Percentiles rank a stretch among this genome's conserved stretches.
These are phyloP conservation scores for Rostratula benghalensis DNA, from an alignment of 2,113 vertebrate genomes.

Conservation along the genomic window DNA sequence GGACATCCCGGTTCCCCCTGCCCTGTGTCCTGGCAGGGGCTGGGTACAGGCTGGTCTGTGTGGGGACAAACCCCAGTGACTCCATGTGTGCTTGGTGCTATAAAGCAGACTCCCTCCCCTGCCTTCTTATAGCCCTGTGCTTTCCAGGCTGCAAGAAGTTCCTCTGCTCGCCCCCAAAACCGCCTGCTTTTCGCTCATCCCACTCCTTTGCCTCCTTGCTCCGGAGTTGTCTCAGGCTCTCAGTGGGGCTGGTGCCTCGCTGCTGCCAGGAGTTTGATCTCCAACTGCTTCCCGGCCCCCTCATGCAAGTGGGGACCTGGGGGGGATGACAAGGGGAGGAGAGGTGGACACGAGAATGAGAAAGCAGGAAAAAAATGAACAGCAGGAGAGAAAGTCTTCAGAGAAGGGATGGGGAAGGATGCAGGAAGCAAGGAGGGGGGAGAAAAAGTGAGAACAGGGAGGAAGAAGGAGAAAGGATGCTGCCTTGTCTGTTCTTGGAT, in stretches of 20 bases:
- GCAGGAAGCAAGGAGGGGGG: conserved; percentile 20
- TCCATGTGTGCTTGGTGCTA: accelerated
- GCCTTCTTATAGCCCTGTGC: neutral
- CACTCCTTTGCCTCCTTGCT: conserved; percentile 19
- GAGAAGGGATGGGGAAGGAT: conserved; percentile 44
- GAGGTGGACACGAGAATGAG: neutral
- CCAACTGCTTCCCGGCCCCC: conserved; percentile 25
- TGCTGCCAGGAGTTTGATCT: conserved; percentile 19
- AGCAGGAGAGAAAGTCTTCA: conserved; percentile 44
- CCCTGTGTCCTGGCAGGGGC: neutral
- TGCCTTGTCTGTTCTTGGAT: conserved; percentile 17
- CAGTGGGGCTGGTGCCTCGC: neutral
- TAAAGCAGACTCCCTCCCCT: neutral
- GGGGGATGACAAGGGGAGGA: neutral
- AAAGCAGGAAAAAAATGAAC: conserved; percentile 11
- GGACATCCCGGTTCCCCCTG: neutral
- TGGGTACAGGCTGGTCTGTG: neutral
- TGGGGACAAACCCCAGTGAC: neutral
- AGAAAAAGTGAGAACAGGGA: conserved; percentile 46
- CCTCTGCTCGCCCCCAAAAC: neutral
- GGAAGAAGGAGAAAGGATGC: conserved; percentile 43
- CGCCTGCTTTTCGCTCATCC: neutral
- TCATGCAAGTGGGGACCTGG: neutral
- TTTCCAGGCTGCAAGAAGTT: neutral
- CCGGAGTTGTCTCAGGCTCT: neutral